Percentiles rank a stretch among this genome's conserved stretches.
These are phyloP conservation scores for Ephestia elutella DNA, from an alignment of 1,140 invertebrate genomes.

Conservation along the genomic window DNA sequence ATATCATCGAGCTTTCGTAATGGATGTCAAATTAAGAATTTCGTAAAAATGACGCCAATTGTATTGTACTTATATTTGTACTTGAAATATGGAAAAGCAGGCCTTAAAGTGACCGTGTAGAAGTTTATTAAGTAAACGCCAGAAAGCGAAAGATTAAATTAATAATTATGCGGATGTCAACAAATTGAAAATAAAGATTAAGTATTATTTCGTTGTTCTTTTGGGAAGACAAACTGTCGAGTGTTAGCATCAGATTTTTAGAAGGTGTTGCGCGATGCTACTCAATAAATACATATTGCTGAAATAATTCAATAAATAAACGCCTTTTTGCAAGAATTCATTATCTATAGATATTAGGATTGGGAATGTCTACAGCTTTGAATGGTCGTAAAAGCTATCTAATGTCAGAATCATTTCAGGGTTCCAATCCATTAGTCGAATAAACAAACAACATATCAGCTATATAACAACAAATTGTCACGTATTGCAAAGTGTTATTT, in stretches of 20 bases:
- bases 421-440: background rate
- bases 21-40: constrained; percentile 20
- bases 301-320: no score
- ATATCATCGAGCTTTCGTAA: constrained; percentile 19
- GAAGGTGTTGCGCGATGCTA: no score
- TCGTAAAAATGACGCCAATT: constrained; percentile 12
- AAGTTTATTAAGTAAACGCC: background rate
- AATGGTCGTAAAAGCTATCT: background rate
- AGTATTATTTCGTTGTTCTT: no score
- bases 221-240: no score
- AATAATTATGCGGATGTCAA: no score
- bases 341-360: no score
- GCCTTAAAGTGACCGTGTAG: constrained; percentile 9
- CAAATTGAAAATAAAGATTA: no score
- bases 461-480: background rate
- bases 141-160: constrained; percentile 5
- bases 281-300: no score
- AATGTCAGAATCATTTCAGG: background rate
- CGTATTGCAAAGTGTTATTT: background rate
- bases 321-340: no score
- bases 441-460: background rate
- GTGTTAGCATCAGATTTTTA: no score
- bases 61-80: background rate
- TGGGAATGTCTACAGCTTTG: no score
- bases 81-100: background rate